Evolutionary conservation across 2,113 vertebrate genomes (phyloP).

Genomic region (Nibea coibor): DNA sequence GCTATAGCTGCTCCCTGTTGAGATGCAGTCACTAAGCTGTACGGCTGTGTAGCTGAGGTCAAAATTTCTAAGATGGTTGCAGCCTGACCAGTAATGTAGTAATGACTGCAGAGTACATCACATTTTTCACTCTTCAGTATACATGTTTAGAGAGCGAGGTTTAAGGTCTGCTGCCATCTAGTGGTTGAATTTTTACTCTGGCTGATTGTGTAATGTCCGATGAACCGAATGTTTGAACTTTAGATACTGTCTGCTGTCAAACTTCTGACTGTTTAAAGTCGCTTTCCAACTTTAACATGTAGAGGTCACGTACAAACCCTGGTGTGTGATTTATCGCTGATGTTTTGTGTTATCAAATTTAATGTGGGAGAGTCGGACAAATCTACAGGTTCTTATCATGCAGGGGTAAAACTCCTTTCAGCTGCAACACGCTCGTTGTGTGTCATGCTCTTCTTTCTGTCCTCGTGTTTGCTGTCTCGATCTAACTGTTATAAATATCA

Average conservation of each 20-base stretch:
- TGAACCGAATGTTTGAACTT: neutral
- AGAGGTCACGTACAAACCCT: neutral
- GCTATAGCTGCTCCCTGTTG: no score
- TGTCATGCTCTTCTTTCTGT: neutral
- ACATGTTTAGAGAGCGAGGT: no score
- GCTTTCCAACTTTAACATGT: neutral
- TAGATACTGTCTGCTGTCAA: neutral
- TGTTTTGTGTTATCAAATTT: neutral
- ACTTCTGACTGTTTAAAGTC: neutral
- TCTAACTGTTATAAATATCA: neutral
- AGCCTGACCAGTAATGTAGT: no score
- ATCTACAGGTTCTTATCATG: neutral
- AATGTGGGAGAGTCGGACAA: neutral
- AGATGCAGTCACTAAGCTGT: no score
- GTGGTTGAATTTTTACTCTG: neutral
- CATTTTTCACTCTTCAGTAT: neutral
- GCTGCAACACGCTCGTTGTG: neutral
- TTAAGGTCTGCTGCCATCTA: constrained; percentile 1
- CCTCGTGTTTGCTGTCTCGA: neutral
- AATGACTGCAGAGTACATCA: no score
- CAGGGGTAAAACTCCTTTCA: neutral
- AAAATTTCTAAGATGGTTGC: no score
- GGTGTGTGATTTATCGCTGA: neutral
- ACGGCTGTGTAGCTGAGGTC: no score
- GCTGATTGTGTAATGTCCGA: neutral